Percentiles rank a stretch among this genome's conserved stretches.
phyloP scores from a whole-genome alignment of 2,797 vertebrate species.

The Myotis planiceps region DNA sequence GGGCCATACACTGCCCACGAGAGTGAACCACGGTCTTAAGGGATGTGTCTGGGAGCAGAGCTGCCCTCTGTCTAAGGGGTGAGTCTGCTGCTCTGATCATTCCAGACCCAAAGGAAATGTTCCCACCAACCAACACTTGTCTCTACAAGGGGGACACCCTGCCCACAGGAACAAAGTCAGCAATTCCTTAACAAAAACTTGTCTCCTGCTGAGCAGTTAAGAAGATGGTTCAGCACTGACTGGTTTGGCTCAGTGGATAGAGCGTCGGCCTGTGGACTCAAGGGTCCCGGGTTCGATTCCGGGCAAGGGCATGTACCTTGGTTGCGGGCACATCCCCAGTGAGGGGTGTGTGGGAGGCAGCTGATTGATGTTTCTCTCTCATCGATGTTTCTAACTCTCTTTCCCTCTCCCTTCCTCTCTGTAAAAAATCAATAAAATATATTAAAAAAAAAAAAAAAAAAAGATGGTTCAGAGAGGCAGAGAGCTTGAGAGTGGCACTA shows the following conservation, averaged over 20 bases:
- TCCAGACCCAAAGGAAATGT: neutral
- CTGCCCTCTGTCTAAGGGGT: neutral
- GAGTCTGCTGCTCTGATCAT: neutral
- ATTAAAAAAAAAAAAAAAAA: no score
- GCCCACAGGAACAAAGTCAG: neutral
- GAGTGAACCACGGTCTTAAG: neutral
- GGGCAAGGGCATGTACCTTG: no score
- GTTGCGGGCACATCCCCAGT: no score
- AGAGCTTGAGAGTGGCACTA: neutral
- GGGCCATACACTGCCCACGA: neutral
- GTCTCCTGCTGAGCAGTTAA: neutral
- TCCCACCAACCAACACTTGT: neutral
- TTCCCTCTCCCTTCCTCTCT: no score
- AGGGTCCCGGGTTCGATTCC: no score
- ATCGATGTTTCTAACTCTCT: no score
- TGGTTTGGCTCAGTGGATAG: no score
- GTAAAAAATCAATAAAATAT: no score
- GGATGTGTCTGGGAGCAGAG: neutral
- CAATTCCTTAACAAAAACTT: neutral
- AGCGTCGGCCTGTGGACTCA: no score
- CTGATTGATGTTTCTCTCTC: no score
- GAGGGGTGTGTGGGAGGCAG: no score
- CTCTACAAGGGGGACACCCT: neutral
- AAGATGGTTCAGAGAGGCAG: neutral
- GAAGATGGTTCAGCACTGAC: no score